Evolutionary conservation across 1,140 invertebrate species (phyloP).

Genomic region (Drosophila hydei): DNA sequence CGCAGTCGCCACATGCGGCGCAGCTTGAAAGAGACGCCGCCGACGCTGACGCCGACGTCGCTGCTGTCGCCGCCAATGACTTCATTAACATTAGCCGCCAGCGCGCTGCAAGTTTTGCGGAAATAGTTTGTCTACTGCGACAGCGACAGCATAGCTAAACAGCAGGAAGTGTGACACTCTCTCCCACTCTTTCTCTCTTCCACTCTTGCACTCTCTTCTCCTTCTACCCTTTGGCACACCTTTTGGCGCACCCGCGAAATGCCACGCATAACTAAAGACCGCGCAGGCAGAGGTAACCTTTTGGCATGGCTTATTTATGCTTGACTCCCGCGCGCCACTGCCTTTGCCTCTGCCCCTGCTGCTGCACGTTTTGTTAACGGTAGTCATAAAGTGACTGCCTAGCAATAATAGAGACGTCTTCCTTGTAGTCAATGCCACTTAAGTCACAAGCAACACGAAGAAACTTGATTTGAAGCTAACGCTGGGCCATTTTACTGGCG

Average conservation of each 20-base stretch:
- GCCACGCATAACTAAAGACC: slow-evolving; percentile 32
- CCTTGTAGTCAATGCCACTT: slow-evolving; percentile 47
- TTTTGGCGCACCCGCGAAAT: slow-evolving; percentile 30
- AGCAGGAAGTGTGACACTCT: slow-evolving; percentile 52
- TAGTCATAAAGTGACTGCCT: slow-evolving; percentile 66
- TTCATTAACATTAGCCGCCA: slow-evolving; percentile 65
- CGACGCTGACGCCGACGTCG: neutral
- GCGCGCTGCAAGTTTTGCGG: slow-evolving; percentile 62
- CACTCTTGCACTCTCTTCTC: no score
- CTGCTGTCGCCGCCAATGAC: slow-evolving; percentile 64
- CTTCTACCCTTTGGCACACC: neutral
- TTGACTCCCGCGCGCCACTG: slow-evolving; percentile 41
- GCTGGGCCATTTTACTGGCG: slow-evolving; percentile 41
- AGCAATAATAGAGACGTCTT: slow-evolving; percentile 56
- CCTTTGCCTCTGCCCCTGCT: no score
- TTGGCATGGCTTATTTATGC: slow-evolving; percentile 54
- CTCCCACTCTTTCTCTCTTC: neutral
- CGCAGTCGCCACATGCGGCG: slow-evolving; percentile 46
- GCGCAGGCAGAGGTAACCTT: slow-evolving; percentile 30
- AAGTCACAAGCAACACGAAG: slow-evolving; percentile 48
- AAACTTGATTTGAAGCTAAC: slow-evolving; percentile 44
- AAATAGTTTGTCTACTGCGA: slow-evolving; percentile 34
- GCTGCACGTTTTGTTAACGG: slow-evolving; percentile 53
- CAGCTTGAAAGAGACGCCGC: slow-evolving; percentile 51
- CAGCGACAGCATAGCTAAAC: slow-evolving; percentile 53